Evolutionary conservation across 2,113 vertebrate genomes (phyloP).

Genomic region (Galemys pyrenaicus): DNA sequence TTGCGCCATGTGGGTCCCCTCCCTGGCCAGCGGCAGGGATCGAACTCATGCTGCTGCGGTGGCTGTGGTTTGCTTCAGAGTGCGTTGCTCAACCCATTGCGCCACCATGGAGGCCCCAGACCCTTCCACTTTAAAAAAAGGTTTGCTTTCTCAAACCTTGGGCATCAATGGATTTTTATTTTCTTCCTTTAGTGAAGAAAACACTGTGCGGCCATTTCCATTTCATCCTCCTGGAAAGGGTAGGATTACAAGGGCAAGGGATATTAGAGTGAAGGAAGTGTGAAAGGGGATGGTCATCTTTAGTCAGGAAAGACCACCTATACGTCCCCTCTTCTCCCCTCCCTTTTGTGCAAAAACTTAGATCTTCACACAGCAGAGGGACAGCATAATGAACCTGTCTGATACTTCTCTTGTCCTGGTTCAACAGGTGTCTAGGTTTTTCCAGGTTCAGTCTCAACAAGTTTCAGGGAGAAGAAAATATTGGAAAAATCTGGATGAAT

Average conservation of each 20-base stretch:
- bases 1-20: no score
- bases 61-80: no score
- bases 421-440: background rate
- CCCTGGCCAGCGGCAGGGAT: no score
- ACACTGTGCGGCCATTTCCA: background rate
- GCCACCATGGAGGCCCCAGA: no score
- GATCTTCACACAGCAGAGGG: background rate
- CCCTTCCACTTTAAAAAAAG: no score
- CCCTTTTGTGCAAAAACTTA: background rate
- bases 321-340: background rate
- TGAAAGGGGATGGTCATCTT: background rate
- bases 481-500: background rate
- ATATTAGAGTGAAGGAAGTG: background rate
- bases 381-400: accelerated
- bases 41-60: no score
- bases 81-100: no score
- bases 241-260: background rate
- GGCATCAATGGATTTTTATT: background rate
- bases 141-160: background rate
- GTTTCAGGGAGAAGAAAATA: background rate
- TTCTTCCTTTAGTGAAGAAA: background rate
- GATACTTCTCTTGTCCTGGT: background rate
- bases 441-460: background rate
- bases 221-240: background rate
- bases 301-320: background rate